Evolutionary conservation across 1,140 invertebrate species (phyloP), one percentile per base, ranked within the genome.

Genomic region (Myzus persicae): DNA sequence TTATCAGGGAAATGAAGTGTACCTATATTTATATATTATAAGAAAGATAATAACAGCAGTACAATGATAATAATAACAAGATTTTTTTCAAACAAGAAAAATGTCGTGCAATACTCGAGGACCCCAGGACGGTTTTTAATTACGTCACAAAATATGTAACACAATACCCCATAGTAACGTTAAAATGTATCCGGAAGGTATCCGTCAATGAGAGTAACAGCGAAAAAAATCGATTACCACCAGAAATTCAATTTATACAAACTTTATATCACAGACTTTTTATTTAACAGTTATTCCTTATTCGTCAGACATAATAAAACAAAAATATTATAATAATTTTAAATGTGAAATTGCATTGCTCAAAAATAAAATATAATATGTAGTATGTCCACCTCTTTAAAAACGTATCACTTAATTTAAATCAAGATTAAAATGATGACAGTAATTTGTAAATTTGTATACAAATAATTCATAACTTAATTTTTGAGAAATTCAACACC

Each of bases 211-310:
- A 42, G 26, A 84, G 40, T 38, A 81, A 22, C 82, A 87, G 42
- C 42, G n/a, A 46, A 46, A 46, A 87, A 87, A 87, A 87, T 87
- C 42, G 84, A 46, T 87, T 46, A 87, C 84, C 31, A 20, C 31
- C 26, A 31, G 9, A n/a, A 87, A 46, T 87, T 44, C 36, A 38
- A 84, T 84, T 84, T 67, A 67, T 67, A 31, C 59, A 31, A 67
- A 67, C 59, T 67, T 67, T 18, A 67, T 67, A 67, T 59, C 11
- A 59, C 54, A 31, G 54, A 59, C 8, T 11, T 59, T 31, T 59
- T 59, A 59, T 26, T 14, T 14, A 3, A 59, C 26, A 31, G 59
- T 67, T 67, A 67, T 67, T 67, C 1, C 9, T 67, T 67, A 67
- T 67, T 67, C 31, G 31, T n/a, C 31, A n/a, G 14, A n/a, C 31